These are phyloP conservation scores for Carassius auratus DNA, from an alignment of 2,113 vertebrate species.

Conservation along the genomic window DNA sequence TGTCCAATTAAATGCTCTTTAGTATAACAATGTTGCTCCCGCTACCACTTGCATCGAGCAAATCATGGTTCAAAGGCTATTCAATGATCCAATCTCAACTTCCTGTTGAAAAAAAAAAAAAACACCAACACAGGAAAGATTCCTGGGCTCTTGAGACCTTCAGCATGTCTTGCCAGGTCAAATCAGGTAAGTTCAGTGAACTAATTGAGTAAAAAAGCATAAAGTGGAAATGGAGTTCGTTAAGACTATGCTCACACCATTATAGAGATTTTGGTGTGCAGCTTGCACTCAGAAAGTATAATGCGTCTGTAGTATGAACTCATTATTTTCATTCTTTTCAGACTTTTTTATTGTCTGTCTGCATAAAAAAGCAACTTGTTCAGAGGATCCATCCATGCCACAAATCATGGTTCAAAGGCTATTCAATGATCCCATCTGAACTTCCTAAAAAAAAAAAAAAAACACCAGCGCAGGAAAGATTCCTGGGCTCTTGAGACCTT, in stretches of 20 bases:
- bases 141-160: not conserved
- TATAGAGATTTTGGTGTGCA: not conserved
- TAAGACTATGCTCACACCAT: not conserved
- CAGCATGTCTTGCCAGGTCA: constrained; percentile 21
- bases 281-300: not conserved
- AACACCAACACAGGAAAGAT: not conserved
- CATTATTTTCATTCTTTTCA: not conserved
- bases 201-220: not conserved
- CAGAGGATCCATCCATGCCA: too few species aligned
- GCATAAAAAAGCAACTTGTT: not conserved
- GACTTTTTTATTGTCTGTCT: not conserved
- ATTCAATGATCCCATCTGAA: not conserved
- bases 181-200: not conserved
- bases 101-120: not conserved
- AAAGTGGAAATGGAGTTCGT: not conserved
- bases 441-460: not conserved
- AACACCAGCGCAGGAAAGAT: not conserved
- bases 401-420: not conserved
- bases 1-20: too few species aligned
- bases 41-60: not conserved
- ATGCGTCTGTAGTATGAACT: not conserved
- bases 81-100: not conserved
- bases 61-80: not conserved
- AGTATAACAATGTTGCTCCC: too few species aligned
- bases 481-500: not conserved